phyloP scores from a whole-genome alignment of 1,140 invertebrate species.

The Aricia agestis region DNA sequence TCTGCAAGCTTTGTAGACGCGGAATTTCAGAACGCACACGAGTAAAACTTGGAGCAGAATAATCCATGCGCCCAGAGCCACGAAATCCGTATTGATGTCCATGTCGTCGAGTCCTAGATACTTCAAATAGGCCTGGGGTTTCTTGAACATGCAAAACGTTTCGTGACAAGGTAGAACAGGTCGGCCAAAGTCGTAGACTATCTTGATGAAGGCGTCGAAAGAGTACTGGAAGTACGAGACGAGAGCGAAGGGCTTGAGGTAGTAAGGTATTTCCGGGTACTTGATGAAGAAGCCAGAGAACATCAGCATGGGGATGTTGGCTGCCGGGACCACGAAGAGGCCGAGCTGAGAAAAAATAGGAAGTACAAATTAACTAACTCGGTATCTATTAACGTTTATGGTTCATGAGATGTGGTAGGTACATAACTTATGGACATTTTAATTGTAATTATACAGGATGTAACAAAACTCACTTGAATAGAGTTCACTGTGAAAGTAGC shows the following conservation, averaged over 20 bases:
- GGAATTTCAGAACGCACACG: constrained; percentile 52
- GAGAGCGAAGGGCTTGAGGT: constrained; percentile 82
- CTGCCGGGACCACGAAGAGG: constrained; percentile 87
- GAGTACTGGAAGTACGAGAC: constrained; percentile 89
- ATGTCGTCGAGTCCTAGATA: constrained; percentile 65
- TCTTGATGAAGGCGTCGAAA: constrained; percentile 86
- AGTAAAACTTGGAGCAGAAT: constrained; percentile 58
- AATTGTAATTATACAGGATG: too few relatives aligned
- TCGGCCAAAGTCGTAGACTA: constrained; percentile 84
- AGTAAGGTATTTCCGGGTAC: constrained; percentile 83
- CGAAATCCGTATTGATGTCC: constrained; percentile 82
- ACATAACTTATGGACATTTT: too few relatives aligned
- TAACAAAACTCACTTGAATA: too few relatives aligned
- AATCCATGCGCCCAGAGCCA: constrained; percentile 84
- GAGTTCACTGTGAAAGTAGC: too few relatives aligned
- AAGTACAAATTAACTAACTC: constrained; percentile 8
- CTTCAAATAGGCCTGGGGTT: constrained; percentile 65
- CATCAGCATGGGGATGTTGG: constrained; percentile 89
- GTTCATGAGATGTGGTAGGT: too few relatives aligned
- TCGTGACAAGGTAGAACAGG: constrained; percentile 74
- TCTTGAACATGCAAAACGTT: constrained; percentile 67
- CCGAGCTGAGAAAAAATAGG: constrained; percentile 79
- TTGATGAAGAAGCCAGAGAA: constrained; percentile 92
- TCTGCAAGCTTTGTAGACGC: constrained; percentile 59
- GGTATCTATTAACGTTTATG: neutral